Evolutionary conservation across 2,113 vertebrate genomes (phyloP).

Genomic region (Mus pahari): DNA sequence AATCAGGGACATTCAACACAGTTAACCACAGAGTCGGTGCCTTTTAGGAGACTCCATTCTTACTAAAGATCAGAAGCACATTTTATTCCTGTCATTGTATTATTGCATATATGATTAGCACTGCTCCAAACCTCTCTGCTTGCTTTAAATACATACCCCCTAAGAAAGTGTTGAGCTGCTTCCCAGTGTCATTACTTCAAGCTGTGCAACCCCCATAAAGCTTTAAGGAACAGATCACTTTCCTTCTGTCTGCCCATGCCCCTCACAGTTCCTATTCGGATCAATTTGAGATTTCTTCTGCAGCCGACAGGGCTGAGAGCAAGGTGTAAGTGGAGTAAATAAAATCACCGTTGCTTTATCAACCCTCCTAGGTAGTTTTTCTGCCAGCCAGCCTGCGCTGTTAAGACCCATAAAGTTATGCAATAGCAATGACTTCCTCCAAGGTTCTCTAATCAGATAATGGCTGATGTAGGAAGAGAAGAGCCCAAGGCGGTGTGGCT

Average conservation of each 20-base stretch:
- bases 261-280: conserved; percentile 18
- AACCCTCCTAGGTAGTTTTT: conserved; percentile 80
- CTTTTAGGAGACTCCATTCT: conserved; percentile 79
- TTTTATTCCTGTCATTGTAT: conserved; percentile 75
- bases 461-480: conserved; percentile 43
- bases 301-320: conserved; percentile 42
- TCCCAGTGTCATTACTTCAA: conserved; percentile 76
- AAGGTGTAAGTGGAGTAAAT: conserved; percentile 74
- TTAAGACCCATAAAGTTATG: conserved; percentile 79
- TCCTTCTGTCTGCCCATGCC: neutral
- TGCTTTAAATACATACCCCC: conserved; percentile 81
- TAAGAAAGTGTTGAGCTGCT: conserved; percentile 71
- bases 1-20: conserved; percentile 83
- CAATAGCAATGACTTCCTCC: conserved; percentile 64
- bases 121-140: conserved; percentile 82
- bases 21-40: conserved; percentile 81
- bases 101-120: conserved; percentile 74
- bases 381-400: conserved; percentile 61
- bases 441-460: conserved; percentile 79
- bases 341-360: conserved; percentile 79
- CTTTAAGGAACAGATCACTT: conserved; percentile 55
- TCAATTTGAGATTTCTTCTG: conserved; percentile 62
- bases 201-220: conserved; percentile 63
- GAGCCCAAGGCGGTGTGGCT: conserved; percentile 72
- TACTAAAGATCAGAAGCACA: conserved; percentile 86